phyloP scores from a whole-genome alignment of 2,888 invertebrate species.

The Drosophila aldrichi region DNA sequence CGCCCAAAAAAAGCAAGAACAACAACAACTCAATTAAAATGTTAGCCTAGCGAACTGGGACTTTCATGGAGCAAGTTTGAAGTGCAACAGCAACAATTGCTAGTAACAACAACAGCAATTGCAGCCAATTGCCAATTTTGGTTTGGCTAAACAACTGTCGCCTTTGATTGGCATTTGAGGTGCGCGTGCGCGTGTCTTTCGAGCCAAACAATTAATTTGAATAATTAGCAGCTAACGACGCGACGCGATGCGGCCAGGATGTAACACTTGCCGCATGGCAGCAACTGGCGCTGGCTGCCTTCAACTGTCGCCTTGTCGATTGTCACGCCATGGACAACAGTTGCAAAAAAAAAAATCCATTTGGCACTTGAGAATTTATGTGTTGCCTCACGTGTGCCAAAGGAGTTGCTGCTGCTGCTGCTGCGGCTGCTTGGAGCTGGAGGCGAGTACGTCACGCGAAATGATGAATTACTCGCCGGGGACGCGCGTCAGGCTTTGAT shows the following conservation, averaged over 20 bases:
- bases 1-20: conserved; percentile 27
- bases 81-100: conserved; percentile 36
- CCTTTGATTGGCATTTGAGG: conserved; percentile 75
- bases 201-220: conserved; percentile 80
- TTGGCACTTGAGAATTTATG: conserved; percentile 82
- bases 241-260: conserved; percentile 39
- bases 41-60: conserved; percentile 13
- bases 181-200: conserved; percentile 78
- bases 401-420: conserved; percentile 33
- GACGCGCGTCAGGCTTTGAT: conserved; percentile 79
- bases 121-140: conserved; percentile 32
- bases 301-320: conserved; percentile 59
- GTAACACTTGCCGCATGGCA: conserved; percentile 7
- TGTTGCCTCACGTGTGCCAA: conserved; percentile 37
- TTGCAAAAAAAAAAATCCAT: conserved; percentile 67
- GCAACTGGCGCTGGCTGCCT: conserved; percentile 43
- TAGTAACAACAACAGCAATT: conserved; percentile 5
- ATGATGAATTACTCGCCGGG: conserved; percentile 81
- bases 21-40: conserved; percentile 56
- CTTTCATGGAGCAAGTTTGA: conserved; percentile 39
- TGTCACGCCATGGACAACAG: conserved; percentile 74
- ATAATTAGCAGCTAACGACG: conserved; percentile 80
- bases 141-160: conserved; percentile 41
- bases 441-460: conserved; percentile 78
- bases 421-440: conserved; percentile 30